These are phyloP conservation scores for Macquaria australasica DNA, from an alignment of 2,113 vertebrate genomes.

Conservation along the genomic window DNA sequence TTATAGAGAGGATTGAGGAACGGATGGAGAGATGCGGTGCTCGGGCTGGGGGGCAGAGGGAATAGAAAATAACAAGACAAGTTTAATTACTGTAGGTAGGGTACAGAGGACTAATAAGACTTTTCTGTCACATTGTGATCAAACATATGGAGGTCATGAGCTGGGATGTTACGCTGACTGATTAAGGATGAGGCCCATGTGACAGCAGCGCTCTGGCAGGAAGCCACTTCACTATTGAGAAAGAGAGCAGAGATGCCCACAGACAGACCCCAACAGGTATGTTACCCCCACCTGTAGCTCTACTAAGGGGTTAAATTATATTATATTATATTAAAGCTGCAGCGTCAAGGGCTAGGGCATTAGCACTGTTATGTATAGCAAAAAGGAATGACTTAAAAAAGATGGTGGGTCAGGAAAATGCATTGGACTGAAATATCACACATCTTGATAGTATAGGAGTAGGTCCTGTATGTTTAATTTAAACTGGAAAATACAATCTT, in stretches of 20 bases:
- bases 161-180: conserved; percentile 28
- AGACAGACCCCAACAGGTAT: conserved; percentile 20
- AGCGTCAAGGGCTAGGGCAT: background rate
- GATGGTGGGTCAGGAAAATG: background rate
- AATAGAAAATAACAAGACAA: conserved; percentile 61
- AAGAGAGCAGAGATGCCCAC: background rate
- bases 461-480: background rate
- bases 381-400: background rate
- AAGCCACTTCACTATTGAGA: conserved; percentile 25
- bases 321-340: background rate
- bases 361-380: background rate
- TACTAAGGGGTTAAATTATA: conserved; percentile 11
- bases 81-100: conserved; percentile 49
- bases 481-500: background rate
- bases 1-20: conserved; percentile 53
- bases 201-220: conserved; percentile 10
- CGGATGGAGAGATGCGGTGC: conserved; percentile 6
- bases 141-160: conserved; percentile 54
- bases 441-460: background rate
- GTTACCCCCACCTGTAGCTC: conserved; percentile 4
- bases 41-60: conserved; percentile 41
- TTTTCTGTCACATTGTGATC: conserved; percentile 49
- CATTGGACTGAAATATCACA: background rate
- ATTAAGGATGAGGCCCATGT: conserved; percentile 40
- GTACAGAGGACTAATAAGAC: conserved; percentile 43